Evolutionary conservation across 2,797 vertebrate species (phyloP), one percentile per base, ranked within the genome.

Genomic region (Ispidina picta): DNA sequence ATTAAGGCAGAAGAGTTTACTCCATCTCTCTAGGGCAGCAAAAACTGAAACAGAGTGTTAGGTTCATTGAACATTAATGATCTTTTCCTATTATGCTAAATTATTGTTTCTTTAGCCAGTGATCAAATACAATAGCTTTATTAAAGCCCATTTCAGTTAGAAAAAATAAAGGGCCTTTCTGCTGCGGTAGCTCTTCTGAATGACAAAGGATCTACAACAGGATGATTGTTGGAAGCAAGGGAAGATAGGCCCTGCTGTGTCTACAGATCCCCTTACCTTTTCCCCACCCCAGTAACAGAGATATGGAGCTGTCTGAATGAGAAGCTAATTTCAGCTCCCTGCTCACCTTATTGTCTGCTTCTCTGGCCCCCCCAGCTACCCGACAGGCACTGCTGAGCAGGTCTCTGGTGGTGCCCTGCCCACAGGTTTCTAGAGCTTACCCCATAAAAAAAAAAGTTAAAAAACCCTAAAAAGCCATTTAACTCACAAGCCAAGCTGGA

Each of bases 81-180:
- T 97, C 95, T 94, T 94, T 92, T 96, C 77, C 92, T 96, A 94
- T 95, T 96, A 92, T 90, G 90, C 91, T 96, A 94, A 96, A 97
- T 96, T 95, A 96, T 95, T 63, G 85, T 96, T 96, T 96, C 89
- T 93, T 96, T 93, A 96, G 95, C 96, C 93, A 89, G 92, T 96
- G 97, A 96, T 97, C 96, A 97, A 97, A 97, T 93, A 97, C 97
- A 97, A 97, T 97, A 88, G 93, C 93, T 97, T 97, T 97, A 97
- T 97, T 97, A 97, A 97, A 97, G 83, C 86, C 90, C 70, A 82
- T 95, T 96, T 96, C 94, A 70, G 86, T 88, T 66, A 86, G 90
- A 81, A 93, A 83, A 73, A 68, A 77, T 63, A 93, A 81, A 95
- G 92, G 28, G 84, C 84, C 91, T 91, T 95, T 94, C 92, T 92